Evolutionary conservation across 2,797 vertebrate genomes (phyloP), one percentile per base, ranked within the genome.

Genomic region (Discoglossus pictus): DNA sequence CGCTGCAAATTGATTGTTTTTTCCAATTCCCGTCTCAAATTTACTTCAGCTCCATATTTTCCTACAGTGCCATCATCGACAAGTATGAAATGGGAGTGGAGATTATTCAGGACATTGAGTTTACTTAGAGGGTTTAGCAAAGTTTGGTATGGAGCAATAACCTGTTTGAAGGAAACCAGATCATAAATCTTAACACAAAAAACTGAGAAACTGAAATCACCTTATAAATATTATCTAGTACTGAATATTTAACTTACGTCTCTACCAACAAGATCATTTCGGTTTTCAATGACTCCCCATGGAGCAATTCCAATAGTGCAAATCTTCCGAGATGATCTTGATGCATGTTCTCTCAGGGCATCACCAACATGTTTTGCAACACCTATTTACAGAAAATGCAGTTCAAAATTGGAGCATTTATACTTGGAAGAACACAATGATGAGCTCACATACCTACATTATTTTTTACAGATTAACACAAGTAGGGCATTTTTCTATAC

Each of bases 221-320:
- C 27, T 8, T 4, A 8, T 31, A 42, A 24, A 23, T 11, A 13
- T 38, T 24, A 56, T 38, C 16, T 13, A 52, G 36, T 7, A 7
- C 40, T 17, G 16, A 38, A 52, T 65, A 67, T 69, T 72, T 38
- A 17, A 73, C 96, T 97, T 88, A 99, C 97, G 69, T 99, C 95
- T 97, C 90, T 94, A 81, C 97, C 97, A 62, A 98, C 92, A 73
- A 99, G 93, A 82, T 99, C 97, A 7, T 94, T 97, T 79, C 95
- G 88, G 88, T 99, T 99, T 86, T 99, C 97, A 76, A 99, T 97
- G 71, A 98, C 94, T 79, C 97, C 97, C 97, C 97, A 99, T 0
- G 96, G 93, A 65, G 97, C 94, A 53, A 99, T 94, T 61, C 97
- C 97, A 50, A 99, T 93, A 80, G 96, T 96, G 88, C 95, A 98